Conservation (phyloP, 2,797 vertebrate genomes). For the Tauraco hartlaubi region DNA sequence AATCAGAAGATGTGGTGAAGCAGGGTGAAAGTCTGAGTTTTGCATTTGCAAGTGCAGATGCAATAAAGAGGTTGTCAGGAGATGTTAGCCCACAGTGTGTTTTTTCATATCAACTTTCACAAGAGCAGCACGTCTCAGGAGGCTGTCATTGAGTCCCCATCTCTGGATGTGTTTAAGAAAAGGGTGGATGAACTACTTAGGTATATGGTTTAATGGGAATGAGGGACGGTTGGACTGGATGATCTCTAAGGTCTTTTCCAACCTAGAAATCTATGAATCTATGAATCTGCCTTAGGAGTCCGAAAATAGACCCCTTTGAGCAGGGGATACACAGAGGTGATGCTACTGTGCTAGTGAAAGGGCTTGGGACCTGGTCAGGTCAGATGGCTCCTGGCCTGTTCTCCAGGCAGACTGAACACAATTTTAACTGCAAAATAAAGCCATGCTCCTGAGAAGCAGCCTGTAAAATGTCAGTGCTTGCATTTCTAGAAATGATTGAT, state of each 20-base stretch:
- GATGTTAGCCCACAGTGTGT: neutral
- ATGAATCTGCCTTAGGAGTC: neutral
- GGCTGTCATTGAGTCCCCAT: neutral
- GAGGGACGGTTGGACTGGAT: too few relatives aligned
- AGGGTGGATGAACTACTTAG: too few relatives aligned
- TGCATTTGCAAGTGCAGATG: neutral
- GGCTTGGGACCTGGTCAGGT: neutral
- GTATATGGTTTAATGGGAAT: too few relatives aligned
- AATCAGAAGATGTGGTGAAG: rapidly evolving
- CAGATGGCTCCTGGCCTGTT: neutral
- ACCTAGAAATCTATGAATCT: too few relatives aligned
- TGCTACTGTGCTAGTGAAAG: neutral
- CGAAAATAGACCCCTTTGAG: neutral
- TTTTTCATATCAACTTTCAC: neutral
- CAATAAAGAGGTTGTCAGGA: neutral
- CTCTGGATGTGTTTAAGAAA: too few relatives aligned
- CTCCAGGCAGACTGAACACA: neutral
- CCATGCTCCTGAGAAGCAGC: neutral
- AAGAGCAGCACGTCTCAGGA: neutral
- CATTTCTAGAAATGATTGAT: neutral
- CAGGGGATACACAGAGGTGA: neutral
- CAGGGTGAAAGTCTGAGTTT: neutral
- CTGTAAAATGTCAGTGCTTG: neutral
- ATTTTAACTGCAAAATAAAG: neutral
- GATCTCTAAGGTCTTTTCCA: too few relatives aligned